A percentile compares a stretch with the other conserved stretches of the same genome.
Evolutionary conservation across 2,888 invertebrate species (phyloP).

Genomic region (Nineta flava): DNA sequence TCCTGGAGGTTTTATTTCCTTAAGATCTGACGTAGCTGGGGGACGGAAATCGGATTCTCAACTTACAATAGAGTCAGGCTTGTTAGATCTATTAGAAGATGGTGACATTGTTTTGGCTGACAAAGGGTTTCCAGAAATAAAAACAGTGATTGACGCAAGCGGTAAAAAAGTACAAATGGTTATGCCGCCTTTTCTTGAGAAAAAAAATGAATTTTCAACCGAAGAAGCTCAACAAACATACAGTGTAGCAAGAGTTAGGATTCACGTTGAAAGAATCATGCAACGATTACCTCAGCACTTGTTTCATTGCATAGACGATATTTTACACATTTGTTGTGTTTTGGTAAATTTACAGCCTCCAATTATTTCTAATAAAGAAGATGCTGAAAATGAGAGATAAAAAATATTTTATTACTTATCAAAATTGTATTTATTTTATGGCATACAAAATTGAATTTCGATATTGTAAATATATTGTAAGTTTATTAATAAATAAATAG

Average conservation of each 20-base stretch:
- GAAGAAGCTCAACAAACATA: too few relatives aligned
- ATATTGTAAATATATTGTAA: too few relatives aligned
- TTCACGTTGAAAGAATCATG: constrained; percentile 8
- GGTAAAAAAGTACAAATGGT: constrained; percentile 8
- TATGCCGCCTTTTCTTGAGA: constrained; percentile 8
- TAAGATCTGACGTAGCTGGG: constrained; percentile 10
- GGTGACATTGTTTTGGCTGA: constrained; percentile 9
- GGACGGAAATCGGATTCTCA: constrained; percentile 11
- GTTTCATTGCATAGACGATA: too few relatives aligned
- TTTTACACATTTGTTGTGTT: constrained; percentile 9
- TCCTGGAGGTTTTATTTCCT: constrained; percentile 11
- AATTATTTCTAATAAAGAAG: constrained; percentile 6
- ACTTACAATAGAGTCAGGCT: constrained; percentile 10
- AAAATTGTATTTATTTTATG: too few relatives aligned
- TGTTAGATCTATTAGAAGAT: constrained; percentile 7
- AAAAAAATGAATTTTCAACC: too few relatives aligned
- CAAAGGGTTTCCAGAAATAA: constrained; percentile 9
- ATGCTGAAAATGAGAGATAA: too few relatives aligned
- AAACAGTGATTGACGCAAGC: constrained; percentile 6
- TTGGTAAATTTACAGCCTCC: constrained; percentile 8
- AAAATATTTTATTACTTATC: too few relatives aligned
- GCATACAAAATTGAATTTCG: too few relatives aligned
- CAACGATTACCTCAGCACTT: constrained; percentile 6
- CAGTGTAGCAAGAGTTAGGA: too few relatives aligned
- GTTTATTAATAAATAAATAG: too few relatives aligned